Conservation (phyloP, 2,797 vertebrate species). For the Pygocentrus nattereri region DNA sequence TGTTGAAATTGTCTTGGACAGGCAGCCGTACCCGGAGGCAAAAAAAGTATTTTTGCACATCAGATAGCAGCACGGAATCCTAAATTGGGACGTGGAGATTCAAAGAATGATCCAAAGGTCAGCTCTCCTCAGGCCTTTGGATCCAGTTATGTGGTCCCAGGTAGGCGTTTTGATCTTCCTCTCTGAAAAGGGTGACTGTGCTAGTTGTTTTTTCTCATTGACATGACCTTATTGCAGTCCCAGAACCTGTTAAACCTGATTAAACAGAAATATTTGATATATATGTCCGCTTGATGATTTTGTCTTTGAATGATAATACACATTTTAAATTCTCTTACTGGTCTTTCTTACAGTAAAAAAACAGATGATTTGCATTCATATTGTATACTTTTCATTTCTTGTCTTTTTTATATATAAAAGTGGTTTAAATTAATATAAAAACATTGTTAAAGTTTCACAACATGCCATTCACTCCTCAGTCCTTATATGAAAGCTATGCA, state of each 20-base stretch:
- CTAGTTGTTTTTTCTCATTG: not conserved
- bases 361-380: too few relatives aligned
- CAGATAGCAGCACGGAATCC: constrained; percentile 89
- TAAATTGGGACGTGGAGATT: constrained; percentile 64
- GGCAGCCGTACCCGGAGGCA: constrained; percentile 68
- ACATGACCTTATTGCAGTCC: not conserved
- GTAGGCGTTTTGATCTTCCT: constrained; percentile 5
- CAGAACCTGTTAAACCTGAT: not conserved
- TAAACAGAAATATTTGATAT: not conserved
- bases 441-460: too few relatives aligned
- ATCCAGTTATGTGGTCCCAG: constrained; percentile 40
- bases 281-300: not conserved
- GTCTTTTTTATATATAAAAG: too few relatives aligned
- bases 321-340: too few relatives aligned
- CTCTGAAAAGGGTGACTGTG: not conserved
- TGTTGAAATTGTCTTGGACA: constrained; percentile 47
- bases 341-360: too few relatives aligned
- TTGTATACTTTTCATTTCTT: too few relatives aligned
- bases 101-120: constrained; percentile 40
- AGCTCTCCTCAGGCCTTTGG: constrained; percentile 30
- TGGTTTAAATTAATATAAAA: too few relatives aligned
- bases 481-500: too few relatives aligned
- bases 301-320: not conserved
- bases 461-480: too few relatives aligned
- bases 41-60: constrained; percentile 93